A percentile compares a stretch with the other conserved stretches of the same genome.
Evolutionary conservation across 2,888 invertebrate genomes (phyloP).

Genomic region (Heliconius cydno): DNA sequence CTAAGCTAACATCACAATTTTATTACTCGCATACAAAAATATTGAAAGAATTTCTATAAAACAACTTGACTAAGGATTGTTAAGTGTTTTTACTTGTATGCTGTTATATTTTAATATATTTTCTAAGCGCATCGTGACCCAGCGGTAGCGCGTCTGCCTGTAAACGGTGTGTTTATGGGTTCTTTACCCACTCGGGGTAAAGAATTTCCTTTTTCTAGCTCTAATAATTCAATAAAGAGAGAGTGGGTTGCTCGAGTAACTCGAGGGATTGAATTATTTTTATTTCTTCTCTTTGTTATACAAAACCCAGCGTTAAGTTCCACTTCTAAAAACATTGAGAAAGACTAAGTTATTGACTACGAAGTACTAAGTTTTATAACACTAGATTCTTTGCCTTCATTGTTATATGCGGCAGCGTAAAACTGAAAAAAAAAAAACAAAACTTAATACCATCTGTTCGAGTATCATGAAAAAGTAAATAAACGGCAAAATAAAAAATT

Average conservation of each 20-base stretch:
- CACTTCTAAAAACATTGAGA: background rate
- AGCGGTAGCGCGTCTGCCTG: background rate
- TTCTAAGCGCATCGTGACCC: background rate
- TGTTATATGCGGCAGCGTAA: background rate
- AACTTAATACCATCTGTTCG: background rate
- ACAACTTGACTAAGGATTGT: background rate
- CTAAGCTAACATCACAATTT: slow-evolving; percentile 34
- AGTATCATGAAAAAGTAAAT: background rate
- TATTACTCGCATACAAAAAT: slow-evolving; percentile 4
- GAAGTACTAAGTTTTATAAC: background rate
- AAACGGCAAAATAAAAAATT: background rate
- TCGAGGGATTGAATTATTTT: too few relatives aligned
- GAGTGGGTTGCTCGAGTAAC: too few relatives aligned
- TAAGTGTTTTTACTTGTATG: background rate
- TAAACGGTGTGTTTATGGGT: background rate
- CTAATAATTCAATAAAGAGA: too few relatives aligned
- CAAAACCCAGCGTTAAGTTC: background rate
- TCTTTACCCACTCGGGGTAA: background rate
- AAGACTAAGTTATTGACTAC: background rate
- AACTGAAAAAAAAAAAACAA: background rate
- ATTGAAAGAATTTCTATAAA: background rate
- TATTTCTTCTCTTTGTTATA: background rate
- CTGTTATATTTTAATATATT: background rate
- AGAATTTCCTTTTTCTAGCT: background rate
- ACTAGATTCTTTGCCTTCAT: background rate